Evolutionary conservation across 2,888 invertebrate genomes (phyloP).

Genomic region (Polietes domitor): DNA sequence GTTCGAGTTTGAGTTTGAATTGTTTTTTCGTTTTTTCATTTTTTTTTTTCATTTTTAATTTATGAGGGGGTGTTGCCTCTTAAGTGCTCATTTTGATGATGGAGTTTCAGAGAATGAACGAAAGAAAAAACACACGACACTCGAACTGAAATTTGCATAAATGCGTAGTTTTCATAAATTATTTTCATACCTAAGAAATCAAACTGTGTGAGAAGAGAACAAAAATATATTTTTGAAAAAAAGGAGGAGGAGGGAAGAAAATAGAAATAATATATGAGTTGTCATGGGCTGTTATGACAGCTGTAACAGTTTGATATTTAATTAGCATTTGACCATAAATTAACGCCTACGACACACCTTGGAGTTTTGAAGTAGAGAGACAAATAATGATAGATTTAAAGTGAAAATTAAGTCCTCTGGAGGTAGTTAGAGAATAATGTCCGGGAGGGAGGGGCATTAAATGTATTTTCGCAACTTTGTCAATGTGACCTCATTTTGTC

Average conservation of each 20-base stretch:
- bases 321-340: slow-evolving; percentile 62
- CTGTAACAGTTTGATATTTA: slow-evolving; percentile 63
- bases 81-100: slow-evolving; percentile 9
- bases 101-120: not conserved
- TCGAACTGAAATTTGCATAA: slow-evolving; percentile 58
- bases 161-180: slow-evolving; percentile 64
- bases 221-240: slow-evolving; percentile 18
- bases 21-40: slow-evolving; percentile 37
- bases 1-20: not conserved
- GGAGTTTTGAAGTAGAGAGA: too few species aligned
- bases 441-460: too few species aligned
- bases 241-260: not conserved
- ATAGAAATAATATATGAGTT: slow-evolving; percentile 50
- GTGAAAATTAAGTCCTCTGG: too few species aligned
- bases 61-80: slow-evolving; percentile 56
- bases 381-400: too few species aligned
- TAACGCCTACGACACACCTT: slow-evolving; percentile 66
- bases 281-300: slow-evolving; percentile 63
- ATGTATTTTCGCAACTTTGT: too few species aligned
- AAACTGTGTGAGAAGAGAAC: not conserved
- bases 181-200: slow-evolving; percentile 32
- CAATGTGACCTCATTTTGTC: too few species aligned
- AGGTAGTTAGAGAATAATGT: too few species aligned
- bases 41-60: slow-evolving; percentile 9
- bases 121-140: not conserved